Evolutionary conservation across 2,888 invertebrate species (phyloP).

Genomic region (Corbicula japonica): DNA sequence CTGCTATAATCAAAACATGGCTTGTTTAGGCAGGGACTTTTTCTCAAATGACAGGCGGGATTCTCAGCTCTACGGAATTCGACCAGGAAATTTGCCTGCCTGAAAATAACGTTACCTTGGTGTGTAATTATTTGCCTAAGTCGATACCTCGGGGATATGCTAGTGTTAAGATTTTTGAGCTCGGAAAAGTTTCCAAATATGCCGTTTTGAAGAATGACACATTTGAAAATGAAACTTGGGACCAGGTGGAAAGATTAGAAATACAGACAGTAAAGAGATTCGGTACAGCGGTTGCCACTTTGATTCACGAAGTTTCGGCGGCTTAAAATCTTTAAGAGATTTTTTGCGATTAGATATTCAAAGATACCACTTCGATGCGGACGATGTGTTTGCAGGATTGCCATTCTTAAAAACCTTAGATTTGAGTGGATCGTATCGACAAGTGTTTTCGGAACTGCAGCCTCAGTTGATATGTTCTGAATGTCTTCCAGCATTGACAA

Average conservation of each 20-base stretch:
- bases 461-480: not conserved
- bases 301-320: conserved; percentile 1
- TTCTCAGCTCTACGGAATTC: no score
- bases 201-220: not conserved
- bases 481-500: no score
- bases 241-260: not conserved
- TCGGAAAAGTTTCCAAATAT: no score
- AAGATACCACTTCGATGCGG: not conserved
- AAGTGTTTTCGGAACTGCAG: not conserved
- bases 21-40: no score
- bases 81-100: not conserved
- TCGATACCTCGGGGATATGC: not conserved
- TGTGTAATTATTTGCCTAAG: conserved; percentile 1
- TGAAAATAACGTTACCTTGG: not conserved
- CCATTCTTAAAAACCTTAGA: not conserved
- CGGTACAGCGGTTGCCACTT: no score
- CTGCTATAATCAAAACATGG: no score
- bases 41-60: no score
- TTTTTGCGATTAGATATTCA: not conserved
- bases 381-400: not conserved
- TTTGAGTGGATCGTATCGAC: not conserved
- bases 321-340: not conserved
- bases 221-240: not conserved
- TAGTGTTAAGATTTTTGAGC: not conserved
- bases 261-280: not conserved